Evolutionary conservation across 2,113 vertebrate species (phyloP).

Genomic region (Apaloderma vittatum): DNA sequence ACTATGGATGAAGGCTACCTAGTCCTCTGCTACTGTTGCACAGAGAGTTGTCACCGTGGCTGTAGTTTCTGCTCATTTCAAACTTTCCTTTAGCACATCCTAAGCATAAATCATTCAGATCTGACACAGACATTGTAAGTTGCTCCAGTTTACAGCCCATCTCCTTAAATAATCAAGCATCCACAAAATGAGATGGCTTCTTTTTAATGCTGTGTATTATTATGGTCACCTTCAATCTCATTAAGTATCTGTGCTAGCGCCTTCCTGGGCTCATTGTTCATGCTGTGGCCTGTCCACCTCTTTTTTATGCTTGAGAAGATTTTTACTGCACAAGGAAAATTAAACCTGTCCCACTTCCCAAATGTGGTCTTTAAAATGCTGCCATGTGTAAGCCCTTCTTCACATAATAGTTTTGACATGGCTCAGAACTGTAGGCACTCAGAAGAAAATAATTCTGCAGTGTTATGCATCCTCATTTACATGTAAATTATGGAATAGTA

Average conservation of each 20-base stretch:
- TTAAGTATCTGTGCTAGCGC: neutral
- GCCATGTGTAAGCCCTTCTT: neutral
- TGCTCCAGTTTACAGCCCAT: neutral
- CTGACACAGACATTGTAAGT: neutral
- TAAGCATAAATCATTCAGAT: neutral
- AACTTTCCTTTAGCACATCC: neutral
- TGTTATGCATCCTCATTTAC: constrained; percentile 38
- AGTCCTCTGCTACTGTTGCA: neutral
- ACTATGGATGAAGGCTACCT: neutral
- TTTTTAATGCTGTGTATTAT: neutral
- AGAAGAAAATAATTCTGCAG: neutral
- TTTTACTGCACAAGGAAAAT: constrained; percentile 7
- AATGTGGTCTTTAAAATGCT: neutral
- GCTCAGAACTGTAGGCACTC: neutral
- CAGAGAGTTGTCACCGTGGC: neutral
- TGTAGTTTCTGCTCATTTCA: neutral
- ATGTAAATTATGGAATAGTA: constrained; percentile 27
- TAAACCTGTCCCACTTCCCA: neutral
- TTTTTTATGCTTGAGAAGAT: constrained; percentile 27
- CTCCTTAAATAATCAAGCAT: neutral
- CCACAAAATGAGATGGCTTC: neutral
- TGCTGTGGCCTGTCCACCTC: neutral
- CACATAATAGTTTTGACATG: neutral
- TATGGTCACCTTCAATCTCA: neutral
- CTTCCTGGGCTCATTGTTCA: neutral